Evolutionary conservation across 1,140 invertebrate genomes (phyloP), one percentile per base, ranked within the genome.

Genomic region (Plodia interpunctella): DNA sequence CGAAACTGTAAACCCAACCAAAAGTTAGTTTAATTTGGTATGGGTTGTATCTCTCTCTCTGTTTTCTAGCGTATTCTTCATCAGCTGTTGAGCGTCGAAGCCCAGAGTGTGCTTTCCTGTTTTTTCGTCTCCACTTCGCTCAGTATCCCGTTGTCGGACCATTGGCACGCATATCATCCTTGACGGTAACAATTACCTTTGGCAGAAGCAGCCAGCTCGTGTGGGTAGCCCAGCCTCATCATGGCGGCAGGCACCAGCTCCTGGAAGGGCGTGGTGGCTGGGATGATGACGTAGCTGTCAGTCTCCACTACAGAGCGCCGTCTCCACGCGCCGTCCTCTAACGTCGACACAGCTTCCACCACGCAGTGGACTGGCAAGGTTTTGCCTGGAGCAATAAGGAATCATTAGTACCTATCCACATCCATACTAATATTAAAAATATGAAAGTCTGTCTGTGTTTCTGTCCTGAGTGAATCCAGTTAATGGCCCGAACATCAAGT

Each of bases 221-320:
- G 91, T 2, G 94, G 93, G 80, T 97, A 97, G 10, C 96, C 96
- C 0, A 97, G 90, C 68, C 95, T 91, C 73, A 94, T 90, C 59
- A 97, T 91, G 4, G 95, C 96, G 0, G 94, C 94, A 15, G 93
- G 92, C 0, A 97, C 95, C 32, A 97, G 90, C 72, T 96, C 97
- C 60, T 94, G 93, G 87, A 98, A 97, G 32, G 95, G 94, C 53
- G 96, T 97, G 51, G 93, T 92, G n/a, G 95, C 93, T 5, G 97
- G 96, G 69, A 98, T 95, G 81, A 98, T 98, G 74, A 98, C 97
- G 83, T 96, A 98, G 72, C 95, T 96, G 86, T 98, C 97, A 9
- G 94, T 94, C 83, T 98, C 97, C 32, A 97, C 93, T 49, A 93
- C 91, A 1, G 94, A 92, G 28, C 93, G 90, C 30, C 94, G 91